Percentiles rank a stretch among this genome's conserved stretches.
Evolutionary conservation across 2,888 invertebrate genomes (phyloP).

Genomic region (Lysandra bellargus): DNA sequence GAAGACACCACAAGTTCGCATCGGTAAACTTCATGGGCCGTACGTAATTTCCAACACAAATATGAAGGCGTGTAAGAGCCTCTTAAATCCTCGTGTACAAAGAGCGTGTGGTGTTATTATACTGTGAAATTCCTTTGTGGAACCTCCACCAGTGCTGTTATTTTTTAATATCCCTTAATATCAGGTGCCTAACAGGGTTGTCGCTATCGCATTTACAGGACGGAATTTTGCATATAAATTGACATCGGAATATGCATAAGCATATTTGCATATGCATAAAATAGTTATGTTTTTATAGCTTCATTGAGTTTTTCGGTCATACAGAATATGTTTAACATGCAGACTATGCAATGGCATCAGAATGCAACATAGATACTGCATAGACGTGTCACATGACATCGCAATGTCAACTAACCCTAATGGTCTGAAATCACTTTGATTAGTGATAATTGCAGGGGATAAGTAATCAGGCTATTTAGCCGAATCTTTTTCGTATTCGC

Average conservation of each 20-base stretch:
- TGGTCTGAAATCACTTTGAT: no score
- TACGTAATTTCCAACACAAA: conserved; percentile 15
- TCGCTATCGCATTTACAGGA: background rate
- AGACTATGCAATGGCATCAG: no score
- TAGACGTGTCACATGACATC: no score
- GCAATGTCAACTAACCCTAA: no score
- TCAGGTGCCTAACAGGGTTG: background rate
- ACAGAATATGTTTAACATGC: no score
- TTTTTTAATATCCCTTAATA: conserved; percentile 24
- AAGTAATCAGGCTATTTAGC: no score
- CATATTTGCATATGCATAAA: background rate
- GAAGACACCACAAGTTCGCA: background rate
- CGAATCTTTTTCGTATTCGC: no score
- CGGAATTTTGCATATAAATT: background rate
- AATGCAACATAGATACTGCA: no score
- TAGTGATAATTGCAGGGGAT: no score
- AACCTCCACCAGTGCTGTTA: conserved; percentile 3
- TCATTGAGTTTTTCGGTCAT: no score
- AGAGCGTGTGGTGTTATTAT: conserved; percentile 23
- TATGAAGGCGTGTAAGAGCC: conserved; percentile 1
- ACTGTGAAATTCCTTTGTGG: conserved; percentile 22
- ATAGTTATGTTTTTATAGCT: no score
- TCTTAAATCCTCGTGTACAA: background rate
- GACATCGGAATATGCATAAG: background rate
- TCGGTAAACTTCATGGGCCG: background rate